Base-by-base conservation (phyloP, 2,888 invertebrate genomes). In the Megastigmus dorsalis region DNA sequence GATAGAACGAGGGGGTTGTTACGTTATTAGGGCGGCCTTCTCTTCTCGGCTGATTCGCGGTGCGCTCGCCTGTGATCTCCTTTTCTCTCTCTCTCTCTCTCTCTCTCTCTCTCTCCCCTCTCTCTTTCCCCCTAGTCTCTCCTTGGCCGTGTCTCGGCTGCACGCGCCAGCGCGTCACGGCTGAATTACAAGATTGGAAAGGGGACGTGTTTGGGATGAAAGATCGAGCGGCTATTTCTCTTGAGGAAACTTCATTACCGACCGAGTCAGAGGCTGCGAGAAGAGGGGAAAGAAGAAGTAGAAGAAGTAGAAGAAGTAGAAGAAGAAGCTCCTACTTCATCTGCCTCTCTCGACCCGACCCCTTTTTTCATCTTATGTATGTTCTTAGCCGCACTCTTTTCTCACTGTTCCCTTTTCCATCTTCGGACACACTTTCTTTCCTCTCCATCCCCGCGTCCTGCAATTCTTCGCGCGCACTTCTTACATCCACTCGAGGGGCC, bases 181-280 rank as follows among this genome's bases (percentile, higher is more conserved):
- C 43, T 36, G 72, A 68, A 71, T 72, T 71, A 68, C 75, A 63
- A 76, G 71, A 76, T 72, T 76, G 74, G 77, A 75, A 74, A 72
- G 60, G 71, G 71, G 33, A 68, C 68, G 63, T 75, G 72, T 67
- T 71, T 48, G 59, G 71, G 71, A 72, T 74, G 66, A 75, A 75
- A 71, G 67, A 60, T 52, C 62, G 72, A 26, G 59, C 30, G 59
- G 55, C 70, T 55, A 70, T 70, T 70, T 65, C 60, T 75, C 67
- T 70, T 26, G 65, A 59, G 72, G 45, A 72, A 68, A 76, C 68
- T 72, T 75, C 68, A 68, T 75, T 75, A 75, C 63, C 68, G 62
- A 54, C 38, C 54, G 52, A 52, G 28, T 1, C 20, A 20, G 52
- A 57, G 48, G 41, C 18, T 23, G 38, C 33, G 33, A 52, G 20